These are phyloP conservation scores for Poeciliopsis gracilis DNA, from an alignment of 2,797 vertebrate genomes.

Conservation along the genomic window DNA sequence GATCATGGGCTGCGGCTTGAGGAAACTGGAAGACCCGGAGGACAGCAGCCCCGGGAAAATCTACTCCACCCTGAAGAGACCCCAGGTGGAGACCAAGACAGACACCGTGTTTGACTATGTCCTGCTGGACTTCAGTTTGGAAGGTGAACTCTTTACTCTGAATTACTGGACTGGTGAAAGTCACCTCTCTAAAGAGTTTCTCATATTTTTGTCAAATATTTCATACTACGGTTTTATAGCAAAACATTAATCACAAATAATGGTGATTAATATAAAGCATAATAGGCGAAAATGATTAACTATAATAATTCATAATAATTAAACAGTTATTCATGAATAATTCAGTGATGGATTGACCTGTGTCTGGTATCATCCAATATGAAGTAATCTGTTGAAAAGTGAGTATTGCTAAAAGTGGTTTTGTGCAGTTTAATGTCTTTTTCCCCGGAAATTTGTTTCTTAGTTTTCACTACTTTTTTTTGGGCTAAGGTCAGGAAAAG, in stretches of 20 bases:
- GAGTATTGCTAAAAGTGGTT: neutral
- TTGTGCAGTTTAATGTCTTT: neutral
- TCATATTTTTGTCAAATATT: neutral
- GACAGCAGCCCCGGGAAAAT: conserved; percentile 98
- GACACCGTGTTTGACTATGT: conserved; percentile 92
- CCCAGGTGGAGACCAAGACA: conserved; percentile 93
- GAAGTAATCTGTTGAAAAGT: neutral
- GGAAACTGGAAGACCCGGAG: conserved; percentile 95
- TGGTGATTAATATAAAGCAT: neutral
- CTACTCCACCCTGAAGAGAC: conserved; percentile 95
- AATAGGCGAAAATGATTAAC: neutral
- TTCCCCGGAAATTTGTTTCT: neutral
- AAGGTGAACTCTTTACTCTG: conserved; percentile 76
- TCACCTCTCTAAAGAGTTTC: neutral
- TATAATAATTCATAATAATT: too few relatives aligned
- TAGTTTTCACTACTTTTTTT: neutral
- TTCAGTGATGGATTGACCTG: neutral
- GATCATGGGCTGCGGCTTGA: conserved; percentile 95
- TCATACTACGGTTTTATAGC: neutral
- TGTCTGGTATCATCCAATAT: neutral
- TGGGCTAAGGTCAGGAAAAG: neutral
- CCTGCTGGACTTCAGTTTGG: conserved; percentile 94
- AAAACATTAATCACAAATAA: neutral
- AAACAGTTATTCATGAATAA: too few relatives aligned
- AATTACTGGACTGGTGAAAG: too few relatives aligned